Evolutionary conservation across 1,140 invertebrate genomes (phyloP), one percentile per base, ranked within the genome.

Genomic region (Drosophila truncata): DNA sequence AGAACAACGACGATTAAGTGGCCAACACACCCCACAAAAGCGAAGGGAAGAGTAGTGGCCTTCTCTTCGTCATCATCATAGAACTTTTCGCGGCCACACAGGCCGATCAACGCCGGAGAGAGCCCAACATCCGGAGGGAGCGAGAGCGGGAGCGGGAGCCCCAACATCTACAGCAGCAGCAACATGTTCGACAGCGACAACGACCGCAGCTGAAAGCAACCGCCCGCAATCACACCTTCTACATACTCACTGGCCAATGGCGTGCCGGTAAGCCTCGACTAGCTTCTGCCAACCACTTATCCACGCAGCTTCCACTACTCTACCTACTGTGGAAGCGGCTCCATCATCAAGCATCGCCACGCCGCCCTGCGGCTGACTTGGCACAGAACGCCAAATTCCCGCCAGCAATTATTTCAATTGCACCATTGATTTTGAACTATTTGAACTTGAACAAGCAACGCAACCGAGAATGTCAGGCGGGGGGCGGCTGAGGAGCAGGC

Each of bases 291-390:
- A 31, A 18, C 46, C 42, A 52, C 8, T 41, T 14, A 44, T 10
- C 9, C 31, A 67, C 66, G 66, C 66, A 33, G 66, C 49, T 71
- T 71, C 37, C 23, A 57, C 25, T 25, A 33, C 9, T 10, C 16
- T 18, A 41, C 23, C 29, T 13, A 42, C 8, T 29, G 11, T 37
- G 62, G 63, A 35, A 67, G 42, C 37, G 66, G 66, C 66, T 67
- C 37, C 31, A 54, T 18, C 29, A 23, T 10, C 3, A 59, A 39
- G 42, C 4, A 47, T 13, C 27, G 58, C 70, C 23, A 72, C 84
- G 84, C 84, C 41, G 84, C 67, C 39, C 29, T 49, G 78, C 84
- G 84, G 84, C 84, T 87, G 16, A 27, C 44, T 70, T 88, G 84
- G 84, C 78, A 69, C 25, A 9, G 80, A 88, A 69, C 84, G 85